Base-by-base conservation (phyloP, 64 coral and sea anemone species). In the Trachythela sp. region DNA sequence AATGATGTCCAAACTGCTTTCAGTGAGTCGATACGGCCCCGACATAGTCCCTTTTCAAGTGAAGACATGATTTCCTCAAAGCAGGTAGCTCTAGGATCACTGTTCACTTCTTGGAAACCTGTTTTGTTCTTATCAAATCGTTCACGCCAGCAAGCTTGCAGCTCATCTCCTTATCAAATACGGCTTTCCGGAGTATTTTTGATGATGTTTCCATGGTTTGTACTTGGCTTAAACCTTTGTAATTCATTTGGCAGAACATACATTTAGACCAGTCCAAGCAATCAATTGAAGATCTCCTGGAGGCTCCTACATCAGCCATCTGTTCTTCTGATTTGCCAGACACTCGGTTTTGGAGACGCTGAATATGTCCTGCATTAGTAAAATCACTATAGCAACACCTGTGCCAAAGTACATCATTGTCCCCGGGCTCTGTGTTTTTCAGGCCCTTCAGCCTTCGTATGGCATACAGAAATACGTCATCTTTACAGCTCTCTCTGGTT, bases 361-460 rank as follows among this genome's bases (percentile, higher is more conserved):
- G 20, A 34, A 93, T 77, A 86, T 93, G 92, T 4, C 84, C 75
- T 87, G 89, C 43, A 54, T 87, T 93, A 38, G 88, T 84, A 59
- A 93, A 93, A 90, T 26, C 50, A 49, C 92, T 93, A 39, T 93
- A 93, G 42, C 92, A 93, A 8, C 24, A 13, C 43, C 92, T 90
- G 37, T 90, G 92, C 92, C 84, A 93, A 35, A 93, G 22, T 17
- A 93, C 84, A 40, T 90, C 45, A 18, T 85, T 48, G 41, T 85
- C 41, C 84, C 84, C 20, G 9, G 84, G 11, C 39, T 48, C 48
- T 85, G 84, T 9, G 26, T 48, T 85, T 85, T 85, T 85, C n/a
- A 48, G 41, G 84, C 9, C 42, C 22, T 31, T 48, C 36, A 40
- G 42, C 48, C 4, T 40, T 43, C 41, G 0, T 85, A 40, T 40